phyloP scores from a whole-genome alignment of 2,888 invertebrate genomes.

The Gortyna flavago region DNA sequence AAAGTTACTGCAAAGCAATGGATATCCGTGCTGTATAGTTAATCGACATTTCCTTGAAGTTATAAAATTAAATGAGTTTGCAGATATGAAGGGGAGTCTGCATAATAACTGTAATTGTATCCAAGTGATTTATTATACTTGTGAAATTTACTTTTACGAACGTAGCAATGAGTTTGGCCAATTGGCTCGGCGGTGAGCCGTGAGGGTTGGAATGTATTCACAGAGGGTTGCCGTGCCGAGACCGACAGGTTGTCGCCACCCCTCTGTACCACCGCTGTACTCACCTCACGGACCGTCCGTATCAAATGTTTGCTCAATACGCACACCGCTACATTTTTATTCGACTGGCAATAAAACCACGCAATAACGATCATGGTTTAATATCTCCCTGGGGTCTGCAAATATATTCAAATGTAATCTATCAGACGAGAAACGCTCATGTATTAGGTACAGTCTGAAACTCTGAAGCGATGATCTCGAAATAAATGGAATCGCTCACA shows the following conservation, averaged over 20 bases:
- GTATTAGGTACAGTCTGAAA: conserved; percentile 12
- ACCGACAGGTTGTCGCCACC: conserved; percentile 76
- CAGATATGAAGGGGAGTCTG: conserved; percentile 49
- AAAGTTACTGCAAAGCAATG: background rate
- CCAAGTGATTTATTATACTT: conserved; percentile 63
- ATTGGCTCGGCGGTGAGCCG: conserved; percentile 61
- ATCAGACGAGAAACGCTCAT: conserved; percentile 52
- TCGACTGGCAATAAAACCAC: conserved; percentile 74
- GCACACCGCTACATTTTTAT: conserved; percentile 71
- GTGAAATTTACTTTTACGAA: conserved; percentile 59
- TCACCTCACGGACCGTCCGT: conserved; percentile 45
- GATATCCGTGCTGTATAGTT: background rate
- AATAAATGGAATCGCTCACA: conserved; percentile 22
- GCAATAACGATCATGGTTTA: conserved; percentile 73
- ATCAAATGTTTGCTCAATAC: conserved; percentile 76
- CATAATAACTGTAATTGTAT: conserved; percentile 52
- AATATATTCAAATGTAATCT: conserved; percentile 74
- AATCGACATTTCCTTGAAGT: conserved; percentile 47
- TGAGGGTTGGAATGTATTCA: conserved; percentile 59
- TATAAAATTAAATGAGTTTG: conserved; percentile 56
- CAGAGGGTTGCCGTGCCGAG: conserved; percentile 68
- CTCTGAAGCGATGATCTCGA: conserved; percentile 28
- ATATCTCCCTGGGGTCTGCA: conserved; percentile 67
- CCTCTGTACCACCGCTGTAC: conserved; percentile 61
- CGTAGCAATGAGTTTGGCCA: conserved; percentile 59